A percentile compares a stretch with the other conserved stretches of the same genome.
phyloP scores from a whole-genome alignment of 1,140 invertebrate genomes.

The Drosophila baimaii region DNA sequence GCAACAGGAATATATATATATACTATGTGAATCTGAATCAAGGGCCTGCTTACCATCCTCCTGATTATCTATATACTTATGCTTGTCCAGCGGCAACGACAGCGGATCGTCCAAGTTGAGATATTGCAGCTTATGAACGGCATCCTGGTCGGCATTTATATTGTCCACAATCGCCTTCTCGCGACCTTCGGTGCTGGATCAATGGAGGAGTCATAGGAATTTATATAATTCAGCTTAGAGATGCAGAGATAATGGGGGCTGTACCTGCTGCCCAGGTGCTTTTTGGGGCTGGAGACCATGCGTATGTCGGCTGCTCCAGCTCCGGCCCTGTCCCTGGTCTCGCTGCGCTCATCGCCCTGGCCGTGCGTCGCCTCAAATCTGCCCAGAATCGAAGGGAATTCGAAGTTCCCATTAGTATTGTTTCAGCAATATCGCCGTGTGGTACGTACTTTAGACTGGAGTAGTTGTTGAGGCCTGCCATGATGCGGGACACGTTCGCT shows the following conservation, averaged over 20 bases:
- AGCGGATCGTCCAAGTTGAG: slow-evolving; percentile 73
- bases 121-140: slow-evolving; percentile 61
- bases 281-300: slow-evolving; percentile 28
- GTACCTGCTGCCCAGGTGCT: slow-evolving; percentile 52
- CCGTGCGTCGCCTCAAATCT: slow-evolving; percentile 66
- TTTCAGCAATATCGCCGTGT: background rate
- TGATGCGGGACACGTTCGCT: slow-evolving; percentile 33
- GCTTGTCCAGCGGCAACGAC: slow-evolving; percentile 71
- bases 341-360: slow-evolving; percentile 35
- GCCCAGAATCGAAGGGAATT: background rate
- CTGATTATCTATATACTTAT: slow-evolving; percentile 85
- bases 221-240: slow-evolving; percentile 42
- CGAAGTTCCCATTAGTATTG: background rate
- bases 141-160: slow-evolving; percentile 67
- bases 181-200: slow-evolving; percentile 48
- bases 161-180: slow-evolving; percentile 64
- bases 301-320: slow-evolving; percentile 1
- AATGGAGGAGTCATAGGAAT: background rate
- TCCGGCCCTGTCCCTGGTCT: slow-evolving; percentile 24
- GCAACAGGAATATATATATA: background rate
- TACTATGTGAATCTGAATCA: background rate
- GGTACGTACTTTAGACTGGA: slow-evolving; percentile 73
- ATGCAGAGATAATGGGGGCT: background rate
- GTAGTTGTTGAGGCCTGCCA: slow-evolving; percentile 79
- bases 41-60: slow-evolving; percentile 85